These are phyloP conservation scores for Erpornis zantholeuca DNA, from an alignment of 2,113 vertebrate species.

Conservation along the genomic window DNA sequence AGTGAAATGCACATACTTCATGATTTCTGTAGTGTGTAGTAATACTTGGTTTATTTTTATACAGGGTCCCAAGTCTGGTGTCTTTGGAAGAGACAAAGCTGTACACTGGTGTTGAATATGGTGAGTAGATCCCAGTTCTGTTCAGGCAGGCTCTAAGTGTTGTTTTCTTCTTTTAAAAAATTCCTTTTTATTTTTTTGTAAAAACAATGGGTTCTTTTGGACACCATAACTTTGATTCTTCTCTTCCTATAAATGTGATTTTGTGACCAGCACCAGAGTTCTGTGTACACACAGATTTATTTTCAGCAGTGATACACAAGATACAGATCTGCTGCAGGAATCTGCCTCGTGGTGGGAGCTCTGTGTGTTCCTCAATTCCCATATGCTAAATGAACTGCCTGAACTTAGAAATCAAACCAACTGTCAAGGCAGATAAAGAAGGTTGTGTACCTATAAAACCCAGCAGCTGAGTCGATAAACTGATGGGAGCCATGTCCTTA, in stretches of 20 bases:
- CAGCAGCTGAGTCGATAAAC: neutral
- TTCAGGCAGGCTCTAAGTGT: neutral
- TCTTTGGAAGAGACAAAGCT: slow-evolving; percentile 89
- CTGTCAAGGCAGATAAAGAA: neutral
- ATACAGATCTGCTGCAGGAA: neutral
- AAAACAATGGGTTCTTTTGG: neutral
- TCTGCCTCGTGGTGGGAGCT: neutral
- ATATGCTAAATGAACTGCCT: neutral
- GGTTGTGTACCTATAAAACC: neutral
- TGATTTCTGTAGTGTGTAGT: neutral
- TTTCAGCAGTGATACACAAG: neutral
- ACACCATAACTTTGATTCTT: neutral
- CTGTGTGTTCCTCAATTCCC: neutral
- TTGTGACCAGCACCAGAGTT: neutral
- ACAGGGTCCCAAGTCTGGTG: slow-evolving; percentile 90
- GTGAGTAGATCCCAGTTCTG: slow-evolving; percentile 65
- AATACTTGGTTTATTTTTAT: slow-evolving; percentile 39
- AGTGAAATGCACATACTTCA: neutral
- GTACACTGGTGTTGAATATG: slow-evolving; percentile 87
- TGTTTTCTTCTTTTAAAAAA: neutral
- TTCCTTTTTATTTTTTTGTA: neutral
- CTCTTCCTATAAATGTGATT: neutral
- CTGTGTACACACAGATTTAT: neutral
- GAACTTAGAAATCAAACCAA: neutral
- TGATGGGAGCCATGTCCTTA: neutral